These are phyloP conservation scores for Nothoprocta perdicaria DNA, from an alignment of 2,113 vertebrate genomes.

Conservation along the genomic window DNA sequence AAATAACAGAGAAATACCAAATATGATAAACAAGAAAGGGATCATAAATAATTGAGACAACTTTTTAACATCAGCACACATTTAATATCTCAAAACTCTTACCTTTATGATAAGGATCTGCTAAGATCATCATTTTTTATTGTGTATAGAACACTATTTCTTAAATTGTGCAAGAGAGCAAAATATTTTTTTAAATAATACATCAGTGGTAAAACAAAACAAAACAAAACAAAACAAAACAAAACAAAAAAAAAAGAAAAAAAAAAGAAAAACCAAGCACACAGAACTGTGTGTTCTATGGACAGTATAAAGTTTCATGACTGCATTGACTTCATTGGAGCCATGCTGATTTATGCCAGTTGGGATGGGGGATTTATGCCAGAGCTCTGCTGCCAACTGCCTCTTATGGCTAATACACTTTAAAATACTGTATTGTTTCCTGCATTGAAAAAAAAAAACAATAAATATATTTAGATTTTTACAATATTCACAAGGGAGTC, in stretches of 20 bases:
- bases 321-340: not conserved
- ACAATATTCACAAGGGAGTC: not conserved
- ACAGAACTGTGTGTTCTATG: not conserved
- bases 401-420: not conserved
- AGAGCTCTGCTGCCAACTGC: not conserved
- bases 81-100: not conserved
- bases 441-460: not conserved
- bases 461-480: not conserved
- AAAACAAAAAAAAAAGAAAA: not conserved
- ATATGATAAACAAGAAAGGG: not conserved
- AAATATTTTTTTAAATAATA: not conserved
- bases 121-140: not conserved
- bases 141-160: not conserved
- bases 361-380: no score
- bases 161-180: not conserved
- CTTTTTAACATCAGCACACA: not conserved
- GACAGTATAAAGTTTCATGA: not conserved
- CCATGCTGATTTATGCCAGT: not conserved
- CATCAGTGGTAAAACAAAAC: not conserved
- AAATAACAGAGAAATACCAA: not conserved
- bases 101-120: not conserved
- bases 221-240: no score
- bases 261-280: no score
- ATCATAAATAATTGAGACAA: constrained; percentile 9
- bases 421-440: not conserved